Evolutionary conservation across 2,113 vertebrate species (phyloP), one percentile per base, ranked within the genome.

Genomic region (Mesitornis unicolor): DNA sequence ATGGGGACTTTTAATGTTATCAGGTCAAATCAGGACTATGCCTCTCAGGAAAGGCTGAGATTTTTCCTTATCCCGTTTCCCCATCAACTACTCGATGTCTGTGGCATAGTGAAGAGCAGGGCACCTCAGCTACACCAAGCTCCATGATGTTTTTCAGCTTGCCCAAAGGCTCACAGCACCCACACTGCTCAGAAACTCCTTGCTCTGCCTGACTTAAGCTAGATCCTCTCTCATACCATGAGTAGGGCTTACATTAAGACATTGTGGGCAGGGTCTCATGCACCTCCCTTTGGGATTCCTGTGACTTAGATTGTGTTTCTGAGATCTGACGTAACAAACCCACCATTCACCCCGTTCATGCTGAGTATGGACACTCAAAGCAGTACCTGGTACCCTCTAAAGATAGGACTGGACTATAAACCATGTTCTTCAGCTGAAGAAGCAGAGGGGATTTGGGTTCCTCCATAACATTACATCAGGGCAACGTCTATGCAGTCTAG

Each of bases 151-250:
- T 84, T 63, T 26, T 33, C 29, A 56, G 4, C 29, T 75, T 47
- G 11, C 11, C 50, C 59, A 64, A 28, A 56, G 16, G 15, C 25
- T 61, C 5, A 18, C 25, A 75, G 12, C 29, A 85, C 42, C 50
- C 40, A 75, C n/a, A 8, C 16, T 65, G 28, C 50, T 35, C 42
- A n/a, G 29, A 22, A 74, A 61, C 26, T 21, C 8, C 14, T 43
- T 51, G 26, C 21, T 59, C 53, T 43, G 18, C 24, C 45, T 36
- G 10, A 22, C 38, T 77, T 26, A 77, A 33, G 18, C 22, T 38
- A 33, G 15, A 45, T 42, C 19, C 8, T 48, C 20, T 28, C 13
- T 3, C 11, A 6, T 38, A 5, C 16, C 1, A 1, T 25, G 16
- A 76, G 21, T 35, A 19, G 10, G 19, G 10, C 8, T 16, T 67